These are phyloP conservation scores for Coregonus ussuriensis DNA, from an alignment of 2,797 vertebrate genomes.

Conservation along the genomic window DNA sequence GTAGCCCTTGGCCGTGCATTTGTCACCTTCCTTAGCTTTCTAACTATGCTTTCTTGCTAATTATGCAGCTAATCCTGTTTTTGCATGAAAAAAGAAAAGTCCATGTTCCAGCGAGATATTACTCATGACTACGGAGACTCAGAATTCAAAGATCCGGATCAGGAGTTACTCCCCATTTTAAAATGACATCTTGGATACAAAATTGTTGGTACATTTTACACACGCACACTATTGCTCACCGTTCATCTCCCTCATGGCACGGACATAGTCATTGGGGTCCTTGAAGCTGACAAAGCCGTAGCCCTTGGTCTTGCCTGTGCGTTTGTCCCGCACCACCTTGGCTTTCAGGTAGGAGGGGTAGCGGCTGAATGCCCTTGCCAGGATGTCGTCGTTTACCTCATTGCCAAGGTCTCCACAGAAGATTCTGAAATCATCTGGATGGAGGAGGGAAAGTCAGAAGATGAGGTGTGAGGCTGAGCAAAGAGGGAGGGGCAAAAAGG, in stretches of 20 bases:
- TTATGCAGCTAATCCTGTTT: too few relatives aligned
- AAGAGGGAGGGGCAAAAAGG: neutral
- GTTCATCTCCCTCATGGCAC: constrained; percentile 95
- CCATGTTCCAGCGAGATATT: too few relatives aligned
- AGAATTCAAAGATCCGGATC: too few relatives aligned
- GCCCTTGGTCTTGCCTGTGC: constrained; percentile 92
- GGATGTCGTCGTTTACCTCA: constrained; percentile 91
- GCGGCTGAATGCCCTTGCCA: constrained; percentile 89
- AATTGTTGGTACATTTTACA: neutral
- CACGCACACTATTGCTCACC: constrained; percentile 70
- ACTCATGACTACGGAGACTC: too few relatives aligned
- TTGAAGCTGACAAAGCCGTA: constrained; percentile 95
- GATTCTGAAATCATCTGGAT: constrained; percentile 89
- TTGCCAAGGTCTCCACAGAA: constrained; percentile 94
- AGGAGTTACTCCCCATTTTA: too few relatives aligned
- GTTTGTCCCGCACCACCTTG: constrained; percentile 91
- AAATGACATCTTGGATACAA: too few relatives aligned
- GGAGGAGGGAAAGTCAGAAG: neutral
- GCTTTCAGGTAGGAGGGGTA: constrained; percentile 93
- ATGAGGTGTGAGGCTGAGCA: neutral
- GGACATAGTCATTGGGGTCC: constrained; percentile 91
- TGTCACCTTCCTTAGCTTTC: constrained; percentile 92
- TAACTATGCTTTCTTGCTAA: too few relatives aligned
- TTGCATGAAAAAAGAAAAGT: too few relatives aligned
- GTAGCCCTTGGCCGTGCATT: constrained; percentile 92